phyloP scores from a whole-genome alignment of 1,140 invertebrate genomes.

The Listronotus oregonensis region DNA sequence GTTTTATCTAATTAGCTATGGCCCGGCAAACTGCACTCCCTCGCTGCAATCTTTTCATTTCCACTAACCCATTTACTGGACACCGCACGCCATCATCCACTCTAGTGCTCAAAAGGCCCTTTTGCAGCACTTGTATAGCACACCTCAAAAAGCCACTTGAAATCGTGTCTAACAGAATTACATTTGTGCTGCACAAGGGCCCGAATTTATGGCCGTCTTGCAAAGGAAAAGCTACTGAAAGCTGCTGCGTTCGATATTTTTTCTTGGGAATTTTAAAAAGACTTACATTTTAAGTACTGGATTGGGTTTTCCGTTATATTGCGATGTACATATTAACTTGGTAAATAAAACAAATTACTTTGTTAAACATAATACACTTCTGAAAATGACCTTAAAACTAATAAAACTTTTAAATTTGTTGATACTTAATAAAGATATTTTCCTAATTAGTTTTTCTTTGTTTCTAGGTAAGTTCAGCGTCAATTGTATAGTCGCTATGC shows the following conservation, averaged over 20 bases:
- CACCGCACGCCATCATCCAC: slow-evolving; percentile 10
- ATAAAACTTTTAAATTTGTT: too few relatives aligned
- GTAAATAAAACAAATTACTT: too few relatives aligned
- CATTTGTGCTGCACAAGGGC: slow-evolving; percentile 20
- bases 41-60: slow-evolving; percentile 4
- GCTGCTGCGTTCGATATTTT: background rate
- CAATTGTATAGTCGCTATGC: too few relatives aligned
- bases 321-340: too few relatives aligned
- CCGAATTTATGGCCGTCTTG: slow-evolving; percentile 17
- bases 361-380: too few relatives aligned
- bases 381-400: too few relatives aligned
- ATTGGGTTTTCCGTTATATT: too few relatives aligned
- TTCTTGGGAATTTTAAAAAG: background rate
- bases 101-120: slow-evolving; percentile 13
- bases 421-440: too few relatives aligned
- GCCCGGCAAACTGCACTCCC: background rate
- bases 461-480: too few relatives aligned
- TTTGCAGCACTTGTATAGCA: slow-evolving; percentile 17
- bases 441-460: too few relatives aligned
- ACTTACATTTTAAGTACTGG: background rate
- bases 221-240: background rate
- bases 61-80: slow-evolving; percentile 12
- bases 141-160: slow-evolving; percentile 29
- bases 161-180: slow-evolving; percentile 24
- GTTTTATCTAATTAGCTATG: background rate